Conservation (phyloP, 2,113 vertebrate genomes). For the Hoplias malabaricus region DNA sequence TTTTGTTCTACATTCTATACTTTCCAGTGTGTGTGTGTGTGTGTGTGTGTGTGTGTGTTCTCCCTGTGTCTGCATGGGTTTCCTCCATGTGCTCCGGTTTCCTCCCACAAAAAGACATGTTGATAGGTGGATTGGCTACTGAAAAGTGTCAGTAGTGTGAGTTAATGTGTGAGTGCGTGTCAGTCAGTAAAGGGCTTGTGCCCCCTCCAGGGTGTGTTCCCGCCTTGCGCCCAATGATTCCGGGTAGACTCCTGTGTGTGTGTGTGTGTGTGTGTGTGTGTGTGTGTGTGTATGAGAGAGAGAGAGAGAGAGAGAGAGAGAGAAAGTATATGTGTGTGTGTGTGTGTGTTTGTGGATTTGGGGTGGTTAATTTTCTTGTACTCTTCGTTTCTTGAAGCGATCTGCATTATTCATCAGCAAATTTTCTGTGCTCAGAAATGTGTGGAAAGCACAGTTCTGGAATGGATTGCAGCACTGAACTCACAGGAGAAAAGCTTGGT, state of each 20-base stretch:
- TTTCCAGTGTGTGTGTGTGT: constrained; percentile 2
- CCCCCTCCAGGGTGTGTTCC: too few species aligned
- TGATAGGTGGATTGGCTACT: too few species aligned
- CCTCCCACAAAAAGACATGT: too few species aligned
- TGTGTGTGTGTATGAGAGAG: too few species aligned
- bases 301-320: too few species aligned
- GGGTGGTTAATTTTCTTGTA: too few species aligned
- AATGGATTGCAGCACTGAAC: neutral
- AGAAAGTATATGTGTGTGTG: neutral
- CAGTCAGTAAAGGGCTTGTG: too few species aligned
- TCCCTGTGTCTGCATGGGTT: neutral
- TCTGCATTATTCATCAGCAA: constrained; percentile 60
- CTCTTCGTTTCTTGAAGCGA: neutral
- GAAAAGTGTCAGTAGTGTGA: neutral
- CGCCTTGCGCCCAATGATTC: too few species aligned
- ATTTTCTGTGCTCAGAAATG: constrained; percentile 41
- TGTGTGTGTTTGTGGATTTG: neutral
- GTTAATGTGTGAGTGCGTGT: too few species aligned
- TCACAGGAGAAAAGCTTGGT: neutral
- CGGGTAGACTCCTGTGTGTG: too few species aligned
- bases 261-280: too few species aligned
- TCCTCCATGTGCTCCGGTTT: too few species aligned
- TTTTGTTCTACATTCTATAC: neutral
- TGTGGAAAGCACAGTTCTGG: constrained; percentile 4
- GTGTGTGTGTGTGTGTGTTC: neutral